A percentile compares a stretch with the other conserved stretches of the same genome.
These are phyloP conservation scores for Hexactinellida sp. DNA, from an alignment of 37 sponge, comb jelly and placozoan genomes.

Conservation along the genomic window DNA sequence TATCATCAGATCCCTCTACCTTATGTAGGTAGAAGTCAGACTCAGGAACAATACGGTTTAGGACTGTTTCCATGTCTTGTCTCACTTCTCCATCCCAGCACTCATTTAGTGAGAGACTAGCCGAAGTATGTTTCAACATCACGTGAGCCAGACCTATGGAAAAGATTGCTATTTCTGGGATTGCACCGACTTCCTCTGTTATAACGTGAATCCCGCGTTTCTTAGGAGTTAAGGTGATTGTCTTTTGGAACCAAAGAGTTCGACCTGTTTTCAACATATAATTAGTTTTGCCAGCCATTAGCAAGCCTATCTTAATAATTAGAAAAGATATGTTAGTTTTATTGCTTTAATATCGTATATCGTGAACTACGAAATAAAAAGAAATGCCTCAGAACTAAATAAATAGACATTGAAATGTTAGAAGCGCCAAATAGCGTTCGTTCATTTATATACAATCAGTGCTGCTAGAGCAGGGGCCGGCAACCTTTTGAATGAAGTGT, in stretches of 20 bases:
- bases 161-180: background rate
- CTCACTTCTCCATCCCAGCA: conserved; percentile 21
- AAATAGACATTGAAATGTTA: too few species aligned
- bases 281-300: background rate
- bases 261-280: background rate
- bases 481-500: too few species aligned
- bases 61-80: conserved; percentile 22
- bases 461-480: too few species aligned
- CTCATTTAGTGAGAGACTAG: conserved; percentile 23
- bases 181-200: conserved; percentile 12
- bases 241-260: conserved; percentile 17
- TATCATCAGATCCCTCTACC: conserved; percentile 22
- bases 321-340: too few species aligned
- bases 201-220: conserved; percentile 18
- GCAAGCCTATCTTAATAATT: too few species aligned
- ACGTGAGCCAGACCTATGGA: conserved; percentile 20
- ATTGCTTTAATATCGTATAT: too few species aligned
- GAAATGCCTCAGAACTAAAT: too few species aligned
- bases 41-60: conserved; percentile 25
- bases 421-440: too few species aligned
- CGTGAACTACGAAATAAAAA: too few species aligned
- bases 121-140: conserved; percentile 21
- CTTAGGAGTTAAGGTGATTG: conserved; percentile 10
- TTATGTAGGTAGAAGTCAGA: conserved; percentile 12
- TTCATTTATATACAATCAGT: too few species aligned